These are phyloP conservation scores for Lacerta bilineata DNA, from an alignment of 2,797 vertebrate genomes.

Conservation along the genomic window DNA sequence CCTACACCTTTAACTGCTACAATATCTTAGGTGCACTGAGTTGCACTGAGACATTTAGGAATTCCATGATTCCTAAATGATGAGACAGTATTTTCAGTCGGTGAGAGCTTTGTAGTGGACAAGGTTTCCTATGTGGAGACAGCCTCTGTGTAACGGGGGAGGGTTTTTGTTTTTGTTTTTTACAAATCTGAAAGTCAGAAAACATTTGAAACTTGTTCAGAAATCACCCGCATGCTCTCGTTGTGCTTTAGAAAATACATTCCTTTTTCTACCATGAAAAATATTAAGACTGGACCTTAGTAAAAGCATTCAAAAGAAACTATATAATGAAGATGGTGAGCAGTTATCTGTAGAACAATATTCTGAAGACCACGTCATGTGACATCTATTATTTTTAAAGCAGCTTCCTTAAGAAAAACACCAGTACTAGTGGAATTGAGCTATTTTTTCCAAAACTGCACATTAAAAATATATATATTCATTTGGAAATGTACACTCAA, in stretches of 20 bases:
- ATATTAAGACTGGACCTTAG: not conserved
- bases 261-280: not conserved
- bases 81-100: not conserved
- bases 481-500: not conserved
- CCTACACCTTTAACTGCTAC: not conserved
- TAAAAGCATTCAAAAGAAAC: not conserved
- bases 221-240: not conserved
- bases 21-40: not conserved
- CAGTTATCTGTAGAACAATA: not conserved
- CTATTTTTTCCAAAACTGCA: not conserved
- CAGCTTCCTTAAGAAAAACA: not conserved
- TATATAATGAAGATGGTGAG: not conserved
- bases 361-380: not conserved
- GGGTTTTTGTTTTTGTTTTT: too few species aligned
- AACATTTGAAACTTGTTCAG: not conserved
- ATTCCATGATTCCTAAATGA: too few species aligned
- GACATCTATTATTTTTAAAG: not conserved
- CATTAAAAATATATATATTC: not conserved
- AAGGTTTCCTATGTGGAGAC: not conserved
- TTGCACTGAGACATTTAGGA: not conserved
- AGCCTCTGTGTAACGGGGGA: not conserved
- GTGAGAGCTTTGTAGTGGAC: not conserved
- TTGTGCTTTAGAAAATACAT: not conserved
- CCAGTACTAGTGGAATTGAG: not conserved
- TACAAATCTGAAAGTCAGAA: too few species aligned